These are phyloP conservation scores for Cylindroiulus punctatus DNA, from an alignment of 2,888 invertebrate genomes.

Conservation along the genomic window DNA sequence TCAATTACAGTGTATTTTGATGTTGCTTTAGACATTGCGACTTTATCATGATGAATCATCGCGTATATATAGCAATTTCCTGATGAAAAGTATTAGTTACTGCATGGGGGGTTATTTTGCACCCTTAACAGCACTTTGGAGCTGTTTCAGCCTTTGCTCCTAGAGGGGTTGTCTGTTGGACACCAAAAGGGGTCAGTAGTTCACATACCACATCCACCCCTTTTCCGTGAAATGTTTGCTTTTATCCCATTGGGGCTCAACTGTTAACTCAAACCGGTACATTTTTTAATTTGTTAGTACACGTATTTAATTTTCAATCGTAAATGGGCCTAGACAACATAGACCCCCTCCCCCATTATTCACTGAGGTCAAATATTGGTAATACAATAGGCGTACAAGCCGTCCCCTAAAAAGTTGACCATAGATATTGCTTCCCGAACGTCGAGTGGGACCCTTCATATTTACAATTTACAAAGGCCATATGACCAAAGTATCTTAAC, in stretches of 20 bases:
- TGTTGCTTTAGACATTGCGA: not conserved
- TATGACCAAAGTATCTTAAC: too few relatives aligned
- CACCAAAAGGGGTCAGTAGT: conserved; percentile 34
- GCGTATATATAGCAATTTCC: not conserved
- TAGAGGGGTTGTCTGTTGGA: not conserved
- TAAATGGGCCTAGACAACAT: too few relatives aligned
- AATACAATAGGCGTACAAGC: too few relatives aligned
- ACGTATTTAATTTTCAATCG: not conserved
- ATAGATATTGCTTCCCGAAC: too few relatives aligned
- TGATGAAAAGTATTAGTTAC: not conserved
- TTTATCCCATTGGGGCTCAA: conserved; percentile 5
- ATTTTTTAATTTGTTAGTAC: not conserved
- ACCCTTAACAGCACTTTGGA: not conserved
- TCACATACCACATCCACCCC: not conserved
- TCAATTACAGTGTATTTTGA: not conserved
- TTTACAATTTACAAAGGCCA: too few relatives aligned
- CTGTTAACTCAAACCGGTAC: not conserved
- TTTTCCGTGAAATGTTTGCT: not conserved
- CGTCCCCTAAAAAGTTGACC: too few relatives aligned
- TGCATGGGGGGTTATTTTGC: not conserved
- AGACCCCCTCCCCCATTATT: too few relatives aligned
- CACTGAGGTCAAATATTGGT: too few relatives aligned
- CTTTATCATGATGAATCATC: conserved; percentile 6
- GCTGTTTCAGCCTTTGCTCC: conserved; percentile 12
- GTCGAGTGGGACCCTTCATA: too few relatives aligned